phyloP scores from a whole-genome alignment of 2,888 invertebrate species.

The Agriopis aurantiaria region DNA sequence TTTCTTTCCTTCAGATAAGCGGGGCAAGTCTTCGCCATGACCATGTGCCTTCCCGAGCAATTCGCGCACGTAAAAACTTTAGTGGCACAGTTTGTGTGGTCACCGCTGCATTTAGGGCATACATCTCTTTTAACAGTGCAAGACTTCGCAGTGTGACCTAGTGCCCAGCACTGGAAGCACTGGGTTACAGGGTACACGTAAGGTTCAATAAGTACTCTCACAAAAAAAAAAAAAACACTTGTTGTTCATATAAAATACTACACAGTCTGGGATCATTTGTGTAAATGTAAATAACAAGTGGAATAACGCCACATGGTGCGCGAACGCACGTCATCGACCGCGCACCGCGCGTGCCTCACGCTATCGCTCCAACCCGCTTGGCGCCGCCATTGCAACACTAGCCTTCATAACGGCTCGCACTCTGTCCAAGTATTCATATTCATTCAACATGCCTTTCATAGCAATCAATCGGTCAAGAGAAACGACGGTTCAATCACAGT shows the following conservation, averaged over 20 bases:
- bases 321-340: slow-evolving; percentile 48
- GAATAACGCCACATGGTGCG: slow-evolving; percentile 5
- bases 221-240: no score
- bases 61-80: no score
- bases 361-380: slow-evolving; percentile 28
- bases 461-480: slow-evolving; percentile 20
- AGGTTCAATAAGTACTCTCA: no score
- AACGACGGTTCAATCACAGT: background rate
- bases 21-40: no score
- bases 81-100: no score
- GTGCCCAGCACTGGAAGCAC: no score
- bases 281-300: background rate
- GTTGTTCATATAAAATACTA: background rate
- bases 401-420: slow-evolving; percentile 23
- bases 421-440: slow-evolving; percentile 8
- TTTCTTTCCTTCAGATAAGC: no score
- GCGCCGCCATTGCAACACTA: slow-evolving; percentile 39
- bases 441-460: slow-evolving; percentile 11
- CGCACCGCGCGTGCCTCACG: slow-evolving; percentile 39
- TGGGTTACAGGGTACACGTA: no score
- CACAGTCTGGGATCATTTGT: background rate
- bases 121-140: no score
- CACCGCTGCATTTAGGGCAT: no score
- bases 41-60: no score
- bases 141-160: no score